phyloP scores from a whole-genome alignment of 1,140 invertebrate genomes.

The Temnothorax longispinosus region DNA sequence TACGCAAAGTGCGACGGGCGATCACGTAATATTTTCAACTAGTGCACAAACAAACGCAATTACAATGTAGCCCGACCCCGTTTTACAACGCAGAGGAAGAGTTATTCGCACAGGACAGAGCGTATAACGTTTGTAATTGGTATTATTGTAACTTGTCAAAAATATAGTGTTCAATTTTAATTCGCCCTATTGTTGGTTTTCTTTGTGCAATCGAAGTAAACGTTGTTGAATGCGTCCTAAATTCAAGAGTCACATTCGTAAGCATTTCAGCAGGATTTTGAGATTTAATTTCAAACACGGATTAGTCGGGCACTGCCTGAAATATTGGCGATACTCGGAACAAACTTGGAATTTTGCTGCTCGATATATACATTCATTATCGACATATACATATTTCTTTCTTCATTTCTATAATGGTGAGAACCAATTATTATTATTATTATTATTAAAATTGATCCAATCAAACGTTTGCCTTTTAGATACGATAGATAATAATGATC shows the following conservation, averaged over 20 bases:
- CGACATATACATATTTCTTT: neutral
- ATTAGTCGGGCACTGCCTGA: neutral
- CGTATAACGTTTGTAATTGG: slow-evolving; percentile 78
- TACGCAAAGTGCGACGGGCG: slow-evolving; percentile 25
- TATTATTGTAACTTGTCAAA: slow-evolving; percentile 83
- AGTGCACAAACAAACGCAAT: slow-evolving; percentile 57
- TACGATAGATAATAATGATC: slow-evolving; percentile 14
- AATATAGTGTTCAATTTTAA: slow-evolving; percentile 84
- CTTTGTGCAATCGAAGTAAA: slow-evolving; percentile 69
- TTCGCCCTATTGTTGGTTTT: slow-evolving; percentile 82
- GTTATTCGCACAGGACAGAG: slow-evolving; percentile 76
- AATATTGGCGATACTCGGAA: neutral
- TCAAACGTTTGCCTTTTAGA: neutral
- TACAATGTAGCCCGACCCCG: slow-evolving; percentile 34
- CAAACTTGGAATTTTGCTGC: neutral
- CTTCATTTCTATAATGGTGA: neutral
- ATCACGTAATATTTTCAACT: slow-evolving; percentile 54
- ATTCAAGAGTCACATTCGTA: neutral
- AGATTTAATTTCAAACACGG: neutral
- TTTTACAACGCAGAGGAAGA: slow-evolving; percentile 65
- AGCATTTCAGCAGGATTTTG: neutral
- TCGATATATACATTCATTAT: neutral
- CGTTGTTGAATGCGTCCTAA: neutral
- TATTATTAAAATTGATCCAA: neutral
- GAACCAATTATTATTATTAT: neutral